Conservation (phyloP, 2,113 vertebrate genomes). For the Mionectes macconnelli region DNA sequence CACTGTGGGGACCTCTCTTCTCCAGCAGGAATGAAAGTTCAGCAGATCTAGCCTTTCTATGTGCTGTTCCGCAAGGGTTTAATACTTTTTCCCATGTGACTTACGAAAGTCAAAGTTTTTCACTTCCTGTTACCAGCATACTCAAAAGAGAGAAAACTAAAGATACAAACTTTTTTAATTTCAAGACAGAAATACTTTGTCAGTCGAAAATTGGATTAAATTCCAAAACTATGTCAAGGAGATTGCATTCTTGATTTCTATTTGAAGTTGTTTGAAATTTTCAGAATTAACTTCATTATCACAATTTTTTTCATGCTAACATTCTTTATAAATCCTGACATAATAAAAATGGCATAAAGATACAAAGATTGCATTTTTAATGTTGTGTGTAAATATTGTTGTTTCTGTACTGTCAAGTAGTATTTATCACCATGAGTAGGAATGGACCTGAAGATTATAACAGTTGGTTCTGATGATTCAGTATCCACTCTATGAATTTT, state of each 20-base stretch:
- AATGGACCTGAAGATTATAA: background rate
- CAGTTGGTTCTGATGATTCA: background rate
- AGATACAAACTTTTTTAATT: background rate
- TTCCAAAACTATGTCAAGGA: background rate
- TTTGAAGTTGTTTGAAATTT: background rate
- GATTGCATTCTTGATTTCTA: background rate
- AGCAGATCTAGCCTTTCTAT: background rate
- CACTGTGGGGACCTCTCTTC: background rate
- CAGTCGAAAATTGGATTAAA: background rate
- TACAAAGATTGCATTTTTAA: background rate
- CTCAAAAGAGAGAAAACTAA: background rate
- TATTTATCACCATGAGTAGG: background rate
- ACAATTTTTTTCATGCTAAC: background rate
- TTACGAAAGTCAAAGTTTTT: background rate
- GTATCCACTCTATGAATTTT: background rate
- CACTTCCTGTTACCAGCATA: background rate
- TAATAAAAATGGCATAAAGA: background rate
- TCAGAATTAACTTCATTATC: background rate
- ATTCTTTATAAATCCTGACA: background rate
- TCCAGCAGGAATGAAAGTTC: background rate
- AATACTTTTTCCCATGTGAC: background rate
- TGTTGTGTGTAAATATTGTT: background rate
- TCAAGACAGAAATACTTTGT: background rate
- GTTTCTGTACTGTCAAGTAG: background rate
- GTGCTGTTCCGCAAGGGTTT: background rate